Base-by-base conservation (phyloP, 2,888 invertebrate genomes). In the Trissolcus japonicus region DNA sequence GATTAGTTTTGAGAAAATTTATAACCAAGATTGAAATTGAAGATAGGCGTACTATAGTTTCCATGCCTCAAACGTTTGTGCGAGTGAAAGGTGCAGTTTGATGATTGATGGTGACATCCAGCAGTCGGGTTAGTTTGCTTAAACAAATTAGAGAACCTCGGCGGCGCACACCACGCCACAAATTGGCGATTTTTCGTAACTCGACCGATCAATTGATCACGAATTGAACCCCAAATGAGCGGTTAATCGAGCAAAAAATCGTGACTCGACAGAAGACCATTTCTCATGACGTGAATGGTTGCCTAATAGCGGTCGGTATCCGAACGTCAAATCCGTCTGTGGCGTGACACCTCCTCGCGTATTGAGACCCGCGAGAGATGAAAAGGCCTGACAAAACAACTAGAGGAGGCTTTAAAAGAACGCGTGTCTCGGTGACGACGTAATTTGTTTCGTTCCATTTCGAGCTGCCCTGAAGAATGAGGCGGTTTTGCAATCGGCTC, bases 361-460 rank as follows among this genome's bases (percentile, higher is more conserved):
- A 62, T 40, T 25, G 51, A 69, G 19, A 7, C 16, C 25, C 59
- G 51, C 54, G 54, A 54, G 63, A 48, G 56, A 16, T 46, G 46
- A 51, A 56, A 69, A 60, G 68, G 29, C 16, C 60, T 35, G 48
- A 53, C 59, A 48, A 73, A 72, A 56, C 43, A 9, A 53, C 54
- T n/a, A 61, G 63, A 35, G 48, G 56, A 68, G 61, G 56, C 29
- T 40, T 35, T 35, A 0, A 35, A 35, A 2, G 50, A 78, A 69
- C 78, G 66, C 82, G 82, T 81, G 82, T 81, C 80, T 74, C 76
- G 62, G 66, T 79, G 74, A 81, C 76, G 81, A 80, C 55, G 80
- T 80, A 80, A 82, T 82, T 80, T 80, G 80, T 82, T 80, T 82
- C 82, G 81, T 82, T 81, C 78, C 78, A 80, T 80, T 81, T 81